Base-by-base conservation (phyloP, 2,888 invertebrate genomes). In the Leptogaster cylindrica region DNA sequence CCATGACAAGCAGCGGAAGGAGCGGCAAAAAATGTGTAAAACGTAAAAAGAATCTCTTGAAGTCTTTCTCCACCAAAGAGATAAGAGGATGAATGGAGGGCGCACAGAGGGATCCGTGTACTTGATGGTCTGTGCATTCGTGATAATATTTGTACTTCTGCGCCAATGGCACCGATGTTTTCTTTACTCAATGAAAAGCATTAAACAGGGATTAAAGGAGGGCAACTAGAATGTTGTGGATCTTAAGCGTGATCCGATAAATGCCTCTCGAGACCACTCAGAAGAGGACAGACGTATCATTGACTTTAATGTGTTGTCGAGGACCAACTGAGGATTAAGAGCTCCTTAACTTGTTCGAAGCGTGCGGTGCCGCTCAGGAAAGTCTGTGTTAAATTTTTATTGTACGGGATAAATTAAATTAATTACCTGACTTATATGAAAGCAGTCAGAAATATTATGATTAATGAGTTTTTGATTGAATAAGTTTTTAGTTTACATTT, bases 1-100 rank as follows among this genome's bases (percentile, higher is more conserved):
- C 33, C 18, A 55, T 55, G 55, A 55, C 55, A 55, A 31, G 36
- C 55, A 55, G 39, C 55, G 36, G 55, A 55, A 55, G 23, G 55
- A 64, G 20, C 64, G 31, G 46, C 46, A n/a, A 55, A 23, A 55
- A 36, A 55, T 16, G 27, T 18, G 33, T 14, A 50, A 50, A 50
- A 50, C 18, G 25, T 18, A 44, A 14, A 31, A 33, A 23, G 55
- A 55, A 55, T 55, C 36, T 18, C 14, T 55, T 12, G 55, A 39
- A 55, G 36, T 55, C 23, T 55, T 55, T 23, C 55, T 55, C 55
- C 55, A 55, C 36, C 36, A 20, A 39, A 55, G 27, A 55, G 14
- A 20, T 36, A 36, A 55, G n/a, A 55, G 55, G 55, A 55, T 55
- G 55, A 55, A 55, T 55, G 55, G 36, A 39, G 55, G 36, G 23